Base-by-base conservation (phyloP, 2,113 vertebrate species). In the Piprites chloris region DNA sequence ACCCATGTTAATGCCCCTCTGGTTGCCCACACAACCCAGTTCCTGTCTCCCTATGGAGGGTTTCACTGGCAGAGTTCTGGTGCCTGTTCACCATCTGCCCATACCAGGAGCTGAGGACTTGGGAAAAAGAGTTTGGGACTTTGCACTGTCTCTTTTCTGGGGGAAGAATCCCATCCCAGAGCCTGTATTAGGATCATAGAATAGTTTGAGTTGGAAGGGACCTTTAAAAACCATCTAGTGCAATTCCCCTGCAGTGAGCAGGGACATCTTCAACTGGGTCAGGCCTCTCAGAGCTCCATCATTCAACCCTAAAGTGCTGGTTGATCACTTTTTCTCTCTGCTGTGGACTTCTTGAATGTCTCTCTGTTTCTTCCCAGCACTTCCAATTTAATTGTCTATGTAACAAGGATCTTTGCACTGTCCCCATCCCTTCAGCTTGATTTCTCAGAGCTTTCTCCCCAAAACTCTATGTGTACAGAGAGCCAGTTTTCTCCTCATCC, bases 1-100 rank as follows among this genome's bases (percentile, higher is more conserved):
- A 17, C 1, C 10, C 11, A 1, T 24, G 27, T 6, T 71, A 14
- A 33, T n/a, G 58, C 8, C n/a, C 19, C 12, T 58, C 61, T 75
- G 50, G 50, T 11, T 80, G 18, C 23, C 19, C 24, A 18, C 46
- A 14, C 24, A 49, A 33, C 55, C 55, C 26, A 2, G 5, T 2
- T 0, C 27, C 21, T 35, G 30, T 42, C 12, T 49, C 30, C 50
- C 22, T 4, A 0, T 52, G 27, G n/a, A 63, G 69, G 11, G 7
- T 81, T 41, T 79, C 22, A 16, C 42, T 28, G 8, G 24, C 16
- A 23, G 58, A 80, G 41, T 53, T 74, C 2, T 4, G n/a, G 9
- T 53, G 12, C 16, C 58, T 76, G 6, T 21, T 80, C 20, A 18
- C 35, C 56, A 11, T 62, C 33, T 89, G 66, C 61, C 67, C 24